Evolutionary conservation across 2,113 vertebrate genomes (phyloP), one percentile per base, ranked within the genome.

Genomic region (Cariama cristata): DNA sequence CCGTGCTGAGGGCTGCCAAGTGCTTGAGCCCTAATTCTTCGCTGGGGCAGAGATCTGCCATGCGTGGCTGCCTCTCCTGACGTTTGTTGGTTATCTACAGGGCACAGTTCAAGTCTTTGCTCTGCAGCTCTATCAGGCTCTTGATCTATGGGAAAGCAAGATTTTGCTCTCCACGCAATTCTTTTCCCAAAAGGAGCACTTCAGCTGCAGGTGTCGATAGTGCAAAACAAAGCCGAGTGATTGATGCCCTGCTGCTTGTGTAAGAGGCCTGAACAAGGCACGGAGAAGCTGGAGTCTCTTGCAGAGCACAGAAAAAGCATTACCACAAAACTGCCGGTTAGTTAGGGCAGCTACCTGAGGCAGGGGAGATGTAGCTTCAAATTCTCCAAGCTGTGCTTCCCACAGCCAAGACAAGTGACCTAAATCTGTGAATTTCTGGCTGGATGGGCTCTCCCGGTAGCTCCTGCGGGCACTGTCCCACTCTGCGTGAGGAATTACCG

Each of bases 91-190:
- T 91, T 93, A 95, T 87, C 83, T 86, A 9, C 76, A 67, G 88
- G 73, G 93, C 86, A 93, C 83, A 45, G 94, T 56, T 96, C 80
- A 95, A 94, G 86, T 40, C 60, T 92, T 56, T 68, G 56, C 84
- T 91, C 94, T 84, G 56, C 68, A 89, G 89, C 60, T 87, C 86
- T 87, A 50, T 84, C 80, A 81, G 69, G 28, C 64, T 90, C 95
- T 83, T 63, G n/a, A 92, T 88, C 91, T 94, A 32, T 0, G 24
- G 52, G 14, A 94, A 93, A 94, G 89, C 35, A 84, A 79, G 73
- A 55, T 80, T 93, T 55, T 52, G 62, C 74, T 60, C 89, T 85
- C 89, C 69, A 33, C 0, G 0, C 76, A 42, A 15, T 53, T 69
- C 67, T 90, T 79, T 83, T 90, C 72, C 71, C 86, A 67, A 91